Conservation (phyloP, 2,113 vertebrate species). For the Tupaia tana region DNA sequence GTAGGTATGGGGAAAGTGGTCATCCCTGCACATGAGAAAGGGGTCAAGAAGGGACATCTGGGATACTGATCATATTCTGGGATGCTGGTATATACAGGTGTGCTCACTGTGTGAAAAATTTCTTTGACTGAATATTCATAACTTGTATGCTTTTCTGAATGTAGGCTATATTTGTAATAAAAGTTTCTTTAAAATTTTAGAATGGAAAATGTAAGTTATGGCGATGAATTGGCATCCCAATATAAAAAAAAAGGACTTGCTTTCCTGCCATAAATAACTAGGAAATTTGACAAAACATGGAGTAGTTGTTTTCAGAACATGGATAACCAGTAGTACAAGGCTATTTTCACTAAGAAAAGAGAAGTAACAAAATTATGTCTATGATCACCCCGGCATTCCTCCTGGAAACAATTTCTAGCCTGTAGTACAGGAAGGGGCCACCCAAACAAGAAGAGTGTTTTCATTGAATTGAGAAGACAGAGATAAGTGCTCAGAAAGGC, state of each 20-base stretch:
- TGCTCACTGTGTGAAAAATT: neutral
- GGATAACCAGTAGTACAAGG: neutral
- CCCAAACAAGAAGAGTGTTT: neutral
- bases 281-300: constrained; percentile 50
- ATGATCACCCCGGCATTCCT: neutral
- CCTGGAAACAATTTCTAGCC: constrained; percentile 10
- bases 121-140: constrained; percentile 5
- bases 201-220: constrained; percentile 15
- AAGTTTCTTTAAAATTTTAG: constrained; percentile 13
- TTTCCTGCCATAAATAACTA: constrained; percentile 23
- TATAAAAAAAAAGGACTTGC: constrained; percentile 30
- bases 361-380: constrained; percentile 9
- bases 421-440: neutral
- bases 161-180: constrained; percentile 11
- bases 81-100: neutral
- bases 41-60: neutral
- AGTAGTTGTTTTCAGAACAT: constrained; percentile 44
- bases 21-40: neutral
- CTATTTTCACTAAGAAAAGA: neutral
- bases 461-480: neutral
- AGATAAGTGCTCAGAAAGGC: neutral
- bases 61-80: neutral
- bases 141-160: neutral
- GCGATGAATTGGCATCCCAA: constrained; percentile 12
- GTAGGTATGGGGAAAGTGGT: neutral